Evolutionary conservation across 2,888 invertebrate genomes (phyloP).

Genomic region (Machimus rusticus): DNA sequence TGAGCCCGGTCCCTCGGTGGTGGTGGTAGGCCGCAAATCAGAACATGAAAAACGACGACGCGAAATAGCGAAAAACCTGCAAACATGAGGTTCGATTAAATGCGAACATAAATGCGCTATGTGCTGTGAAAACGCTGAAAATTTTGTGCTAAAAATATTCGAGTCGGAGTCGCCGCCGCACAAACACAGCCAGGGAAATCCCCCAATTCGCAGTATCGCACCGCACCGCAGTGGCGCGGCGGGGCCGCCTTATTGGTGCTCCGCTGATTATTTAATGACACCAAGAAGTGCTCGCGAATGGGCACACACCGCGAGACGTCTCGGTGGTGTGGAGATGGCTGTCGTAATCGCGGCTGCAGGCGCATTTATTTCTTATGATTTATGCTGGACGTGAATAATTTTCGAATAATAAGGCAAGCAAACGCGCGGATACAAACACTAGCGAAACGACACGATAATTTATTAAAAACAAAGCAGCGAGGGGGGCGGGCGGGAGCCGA

Average conservation of each 20-base stretch:
- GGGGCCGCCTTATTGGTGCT: neutral
- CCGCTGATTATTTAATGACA: constrained; percentile 27
- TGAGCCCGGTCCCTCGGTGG: neutral
- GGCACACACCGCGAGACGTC: neutral
- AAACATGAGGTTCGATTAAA: constrained; percentile 40
- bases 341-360: constrained; percentile 20
- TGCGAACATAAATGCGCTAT: constrained; percentile 30
- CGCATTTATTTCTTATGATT: constrained; percentile 36
- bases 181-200: neutral
- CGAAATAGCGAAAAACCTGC: constrained; percentile 26
- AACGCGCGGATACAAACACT: neutral
- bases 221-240: neutral
- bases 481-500: neutral
- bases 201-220: constrained; percentile 6
- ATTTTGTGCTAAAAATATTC: constrained; percentile 36
- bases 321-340: neutral
- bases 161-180: neutral
- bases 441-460: constrained; percentile 12
- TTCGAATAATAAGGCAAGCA: constrained; percentile 34
- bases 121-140: constrained; percentile 9
- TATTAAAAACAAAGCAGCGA: constrained; percentile 15
- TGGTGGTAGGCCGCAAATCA: constrained; percentile 34
- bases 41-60: constrained; percentile 25
- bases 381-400: constrained; percentile 41
- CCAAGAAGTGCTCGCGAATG: constrained; percentile 11